Evolutionary conservation across 2,888 invertebrate genomes (phyloP).

Genomic region (Abrostola tripartita): DNA sequence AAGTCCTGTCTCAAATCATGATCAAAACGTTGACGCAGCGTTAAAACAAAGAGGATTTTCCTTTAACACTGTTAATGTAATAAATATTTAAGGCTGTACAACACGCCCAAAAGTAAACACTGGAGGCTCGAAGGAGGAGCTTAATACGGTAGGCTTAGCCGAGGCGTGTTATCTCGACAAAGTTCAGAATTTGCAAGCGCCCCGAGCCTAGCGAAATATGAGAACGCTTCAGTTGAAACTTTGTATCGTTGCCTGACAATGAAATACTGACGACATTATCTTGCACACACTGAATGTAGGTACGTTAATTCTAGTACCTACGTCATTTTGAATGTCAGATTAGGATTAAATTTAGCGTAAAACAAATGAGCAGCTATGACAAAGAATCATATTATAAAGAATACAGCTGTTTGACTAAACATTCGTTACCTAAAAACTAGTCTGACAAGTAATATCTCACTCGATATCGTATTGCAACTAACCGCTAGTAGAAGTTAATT

Average conservation of each 20-base stretch:
- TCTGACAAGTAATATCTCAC: too few relatives aligned
- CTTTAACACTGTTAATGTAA: slow-evolving; percentile 32
- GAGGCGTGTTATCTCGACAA: slow-evolving; percentile 75
- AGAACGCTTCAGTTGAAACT: slow-evolving; percentile 56
- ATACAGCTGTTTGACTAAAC: too few relatives aligned
- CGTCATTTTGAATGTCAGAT: background rate
- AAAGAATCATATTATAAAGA: too few relatives aligned
- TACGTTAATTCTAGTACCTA: background rate
- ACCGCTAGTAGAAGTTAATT: too few relatives aligned
- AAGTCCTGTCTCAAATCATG: too few relatives aligned
- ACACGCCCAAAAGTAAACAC: slow-evolving; percentile 57
- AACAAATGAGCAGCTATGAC: too few relatives aligned
- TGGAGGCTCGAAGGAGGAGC: slow-evolving; percentile 58
- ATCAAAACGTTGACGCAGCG: background rate
- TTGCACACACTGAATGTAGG: slow-evolving; percentile 26
- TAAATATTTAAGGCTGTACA: slow-evolving; percentile 54
- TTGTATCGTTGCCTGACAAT: slow-evolving; percentile 66
- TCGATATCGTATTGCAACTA: too few relatives aligned
- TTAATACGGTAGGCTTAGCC: slow-evolving; percentile 73
- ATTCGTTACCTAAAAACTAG: too few relatives aligned
- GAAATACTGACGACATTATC: slow-evolving; percentile 64
- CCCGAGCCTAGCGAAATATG: slow-evolving; percentile 72
- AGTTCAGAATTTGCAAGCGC: slow-evolving; percentile 78
- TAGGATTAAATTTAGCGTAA: background rate
- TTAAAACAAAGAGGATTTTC: background rate